These are phyloP conservation scores for Drosophila testacea DNA, from an alignment of 2,888 invertebrate species.

Conservation along the genomic window DNA sequence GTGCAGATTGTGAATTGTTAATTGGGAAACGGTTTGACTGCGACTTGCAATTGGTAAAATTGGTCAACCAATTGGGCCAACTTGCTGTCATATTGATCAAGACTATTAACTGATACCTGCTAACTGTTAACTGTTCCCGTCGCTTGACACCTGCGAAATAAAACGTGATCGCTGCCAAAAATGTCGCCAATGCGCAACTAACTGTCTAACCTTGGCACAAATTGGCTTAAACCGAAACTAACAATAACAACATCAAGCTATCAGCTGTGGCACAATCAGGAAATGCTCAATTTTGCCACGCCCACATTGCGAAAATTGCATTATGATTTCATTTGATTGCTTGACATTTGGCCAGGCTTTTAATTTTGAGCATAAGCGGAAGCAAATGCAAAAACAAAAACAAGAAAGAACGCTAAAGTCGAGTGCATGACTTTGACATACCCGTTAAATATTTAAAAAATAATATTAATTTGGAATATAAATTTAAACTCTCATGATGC, in stretches of 20 bases:
- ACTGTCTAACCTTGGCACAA: slow-evolving; percentile 68
- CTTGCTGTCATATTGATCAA: slow-evolving; percentile 42
- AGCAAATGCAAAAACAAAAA: slow-evolving; percentile 8
- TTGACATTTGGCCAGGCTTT: slow-evolving; percentile 61
- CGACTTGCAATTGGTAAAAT: slow-evolving; percentile 52
- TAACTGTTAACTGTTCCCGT: slow-evolving; percentile 30
- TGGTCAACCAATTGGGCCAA: slow-evolving; percentile 7
- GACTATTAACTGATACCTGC: slow-evolving; percentile 44
- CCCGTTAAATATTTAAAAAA: too few species aligned
- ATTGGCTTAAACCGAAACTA: slow-evolving; percentile 23
- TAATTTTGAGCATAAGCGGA: slow-evolving; percentile 51
- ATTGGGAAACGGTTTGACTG: slow-evolving; percentile 31
- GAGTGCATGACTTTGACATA: too few species aligned
- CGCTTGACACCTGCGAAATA: slow-evolving; percentile 71
- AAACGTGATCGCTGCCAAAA: slow-evolving; percentile 59
- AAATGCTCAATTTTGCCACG: slow-evolving; percentile 28
- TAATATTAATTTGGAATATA: too few species aligned
- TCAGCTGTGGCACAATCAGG: slow-evolving; percentile 20
- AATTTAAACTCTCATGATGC: too few species aligned
- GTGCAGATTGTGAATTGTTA: slow-evolving; percentile 34
- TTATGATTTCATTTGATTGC: slow-evolving; percentile 50
- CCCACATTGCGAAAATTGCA: slow-evolving; percentile 27
- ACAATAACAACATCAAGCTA: background rate
- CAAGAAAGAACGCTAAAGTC: too few species aligned
- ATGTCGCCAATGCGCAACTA: slow-evolving; percentile 42